Percentiles rank a stretch among this genome's conserved stretches.
These are phyloP conservation scores for Netelia virgata DNA, from an alignment of 2,888 invertebrate species.

Conservation along the genomic window DNA sequence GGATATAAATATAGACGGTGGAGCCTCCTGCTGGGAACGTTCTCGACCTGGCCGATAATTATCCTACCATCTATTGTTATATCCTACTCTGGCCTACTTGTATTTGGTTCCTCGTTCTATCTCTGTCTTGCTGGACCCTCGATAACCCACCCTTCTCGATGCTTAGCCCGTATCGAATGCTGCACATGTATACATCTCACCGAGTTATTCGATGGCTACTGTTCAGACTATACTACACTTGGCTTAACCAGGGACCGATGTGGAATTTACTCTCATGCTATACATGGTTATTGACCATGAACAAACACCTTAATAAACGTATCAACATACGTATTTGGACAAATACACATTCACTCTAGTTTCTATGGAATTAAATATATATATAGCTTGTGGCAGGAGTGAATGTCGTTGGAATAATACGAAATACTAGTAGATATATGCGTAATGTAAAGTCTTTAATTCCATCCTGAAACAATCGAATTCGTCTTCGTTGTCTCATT, in stretches of 20 bases:
- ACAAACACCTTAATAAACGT: neutral
- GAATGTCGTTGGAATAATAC: too few relatives aligned
- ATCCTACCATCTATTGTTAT: neutral
- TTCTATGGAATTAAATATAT: neutral
- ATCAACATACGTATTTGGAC: neutral
- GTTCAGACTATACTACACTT: neutral
- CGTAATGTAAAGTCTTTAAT: too few relatives aligned
- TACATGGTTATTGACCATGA: neutral
- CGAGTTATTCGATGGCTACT: neutral
- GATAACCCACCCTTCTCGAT: neutral
- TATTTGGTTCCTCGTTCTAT: neutral
- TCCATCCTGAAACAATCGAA: too few relatives aligned
- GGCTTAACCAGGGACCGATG: neutral
- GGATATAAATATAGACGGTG: neutral
- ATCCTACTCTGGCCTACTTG: neutral
- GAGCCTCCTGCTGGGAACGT: neutral
- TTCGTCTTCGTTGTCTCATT: constrained; percentile 7
- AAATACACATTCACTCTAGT: neutral
- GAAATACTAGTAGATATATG: too few relatives aligned
- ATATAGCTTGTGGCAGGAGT: neutral
- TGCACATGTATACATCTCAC: neutral
- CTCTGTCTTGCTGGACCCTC: neutral
- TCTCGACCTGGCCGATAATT: neutral
- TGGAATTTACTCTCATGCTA: neutral
- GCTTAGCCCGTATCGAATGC: neutral